Percentiles rank a stretch among this genome's conserved stretches.
Evolutionary conservation across 2,797 vertebrate species (phyloP).

Genomic region (Urophycis tenuis): DNA sequence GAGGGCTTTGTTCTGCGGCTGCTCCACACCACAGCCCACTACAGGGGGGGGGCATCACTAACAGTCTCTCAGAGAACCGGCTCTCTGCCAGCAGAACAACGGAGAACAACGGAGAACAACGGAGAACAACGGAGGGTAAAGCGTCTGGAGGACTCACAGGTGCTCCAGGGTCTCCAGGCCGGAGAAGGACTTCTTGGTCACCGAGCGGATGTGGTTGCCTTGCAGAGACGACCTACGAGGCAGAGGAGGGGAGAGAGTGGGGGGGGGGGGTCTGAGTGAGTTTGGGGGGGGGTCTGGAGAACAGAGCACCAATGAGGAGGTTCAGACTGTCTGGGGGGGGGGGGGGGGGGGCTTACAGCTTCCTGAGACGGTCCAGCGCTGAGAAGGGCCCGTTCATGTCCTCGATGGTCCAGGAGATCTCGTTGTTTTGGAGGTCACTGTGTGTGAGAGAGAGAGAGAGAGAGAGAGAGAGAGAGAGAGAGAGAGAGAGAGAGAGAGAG

Average conservation of each 20-base stretch:
- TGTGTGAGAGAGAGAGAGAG: constrained; percentile 38
- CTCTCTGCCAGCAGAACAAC: no score
- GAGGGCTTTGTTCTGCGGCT: constrained; percentile 28
- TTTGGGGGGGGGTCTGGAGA: no score
- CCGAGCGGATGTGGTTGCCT: constrained; percentile 90
- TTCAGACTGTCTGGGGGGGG: no score
- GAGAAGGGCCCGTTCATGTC: constrained; percentile 98
- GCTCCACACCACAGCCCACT: constrained; percentile 56
- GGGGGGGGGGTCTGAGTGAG: no score
- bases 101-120: no score
- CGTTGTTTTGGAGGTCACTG: constrained; percentile 91
- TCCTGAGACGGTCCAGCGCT: constrained; percentile 83
- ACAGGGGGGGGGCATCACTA: no score
- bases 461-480: constrained; percentile 26
- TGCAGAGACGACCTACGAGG: constrained; percentile 79
- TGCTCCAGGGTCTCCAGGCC: constrained; percentile 89
- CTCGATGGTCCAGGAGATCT: constrained; percentile 99
- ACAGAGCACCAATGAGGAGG: no score
- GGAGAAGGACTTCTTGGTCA: constrained; percentile 96
- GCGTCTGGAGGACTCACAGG: constrained; percentile 78
- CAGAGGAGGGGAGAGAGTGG: neutral
- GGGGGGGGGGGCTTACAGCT: constrained; percentile 74
- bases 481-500: no score
- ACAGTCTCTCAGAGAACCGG: no score
- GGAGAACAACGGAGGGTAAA: constrained; percentile 17